These are phyloP conservation scores for Campoplex nolae DNA, from an alignment of 2,888 invertebrate genomes.

Conservation along the genomic window DNA sequence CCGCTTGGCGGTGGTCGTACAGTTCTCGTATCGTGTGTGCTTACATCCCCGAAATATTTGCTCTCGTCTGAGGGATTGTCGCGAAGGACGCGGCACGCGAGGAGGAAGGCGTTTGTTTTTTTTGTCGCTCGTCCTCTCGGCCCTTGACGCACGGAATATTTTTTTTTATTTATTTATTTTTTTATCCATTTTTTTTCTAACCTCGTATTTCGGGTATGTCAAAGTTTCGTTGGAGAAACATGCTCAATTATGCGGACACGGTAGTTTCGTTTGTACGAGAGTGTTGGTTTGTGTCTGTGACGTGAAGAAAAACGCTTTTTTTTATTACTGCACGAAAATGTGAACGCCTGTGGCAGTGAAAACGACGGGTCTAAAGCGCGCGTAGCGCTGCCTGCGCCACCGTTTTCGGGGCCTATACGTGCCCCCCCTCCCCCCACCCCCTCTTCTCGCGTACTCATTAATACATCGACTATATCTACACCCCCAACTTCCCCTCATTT, in stretches of 20 bases:
- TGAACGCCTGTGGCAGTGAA: constrained; percentile 58
- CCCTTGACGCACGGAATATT: neutral
- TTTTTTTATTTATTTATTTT: neutral
- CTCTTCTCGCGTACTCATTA: constrained; percentile 19
- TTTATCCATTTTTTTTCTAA: too few species aligned
- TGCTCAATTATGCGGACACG: neutral
- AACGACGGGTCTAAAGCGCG: constrained; percentile 54
- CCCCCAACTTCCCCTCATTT: constrained; percentile 5
- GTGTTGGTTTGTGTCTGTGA: constrained; percentile 34
- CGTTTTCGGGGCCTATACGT: constrained; percentile 44
- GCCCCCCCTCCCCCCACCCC: neutral
- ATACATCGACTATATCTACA: neutral
- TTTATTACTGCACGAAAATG: constrained; percentile 61
- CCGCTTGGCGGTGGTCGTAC: constrained; percentile 22
- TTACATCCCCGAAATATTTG: constrained; percentile 11
- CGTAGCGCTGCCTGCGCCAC: constrained; percentile 56
- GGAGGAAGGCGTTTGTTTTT: constrained; percentile 35
- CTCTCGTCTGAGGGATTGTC: constrained; percentile 43
- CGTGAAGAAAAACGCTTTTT: constrained; percentile 9
- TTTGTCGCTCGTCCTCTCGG: constrained; percentile 54
- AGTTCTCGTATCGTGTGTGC: constrained; percentile 1
- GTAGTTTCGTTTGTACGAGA: neutral
- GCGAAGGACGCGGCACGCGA: constrained; percentile 50
- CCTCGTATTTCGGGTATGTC: neutral
- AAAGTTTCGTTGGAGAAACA: neutral